Percentiles rank a stretch among this genome's conserved stretches.
These are phyloP conservation scores for Zhuqinia jingwanae DNA, from an alignment of 2,888 invertebrate species.

Conservation along the genomic window DNA sequence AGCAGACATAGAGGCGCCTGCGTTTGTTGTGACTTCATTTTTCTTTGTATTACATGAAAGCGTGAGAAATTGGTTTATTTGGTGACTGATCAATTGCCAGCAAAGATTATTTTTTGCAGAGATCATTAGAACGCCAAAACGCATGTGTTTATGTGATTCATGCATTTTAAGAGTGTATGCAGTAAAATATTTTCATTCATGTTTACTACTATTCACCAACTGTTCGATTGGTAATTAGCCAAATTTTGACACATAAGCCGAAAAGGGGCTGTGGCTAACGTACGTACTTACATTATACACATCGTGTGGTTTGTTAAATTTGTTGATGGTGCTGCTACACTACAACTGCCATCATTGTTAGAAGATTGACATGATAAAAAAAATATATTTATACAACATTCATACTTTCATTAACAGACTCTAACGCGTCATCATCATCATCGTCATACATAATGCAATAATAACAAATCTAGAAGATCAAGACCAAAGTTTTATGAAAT, in stretches of 20 bases:
- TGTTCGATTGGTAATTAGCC: constrained; percentile 40
- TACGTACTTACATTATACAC: too few species aligned
- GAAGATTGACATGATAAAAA: too few species aligned
- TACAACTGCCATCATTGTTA: too few species aligned
- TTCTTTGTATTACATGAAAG: constrained; percentile 59
- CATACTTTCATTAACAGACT: too few species aligned
- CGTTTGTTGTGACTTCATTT: background rate
- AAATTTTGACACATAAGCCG: constrained; percentile 15
- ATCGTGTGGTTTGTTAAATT: constrained; percentile 26
- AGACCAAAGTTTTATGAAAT: background rate
- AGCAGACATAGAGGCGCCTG: background rate
- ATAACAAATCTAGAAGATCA: background rate
- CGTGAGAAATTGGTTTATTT: constrained; percentile 69
- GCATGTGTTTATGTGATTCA: background rate
- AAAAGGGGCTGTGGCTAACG: constrained; percentile 51
- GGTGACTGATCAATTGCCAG: constrained; percentile 67
- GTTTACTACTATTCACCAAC: background rate
- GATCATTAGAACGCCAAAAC: constrained; percentile 44
- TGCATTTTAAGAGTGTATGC: too few species aligned
- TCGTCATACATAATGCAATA: too few species aligned
- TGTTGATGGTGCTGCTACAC: too few species aligned
- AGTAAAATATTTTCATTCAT: background rate
- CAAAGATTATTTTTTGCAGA: constrained; percentile 50
- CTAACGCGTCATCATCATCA: background rate
- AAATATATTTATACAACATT: too few species aligned